These are phyloP conservation scores for Pyralis farinalis DNA, from an alignment of 2,888 invertebrate genomes.

Conservation along the genomic window DNA sequence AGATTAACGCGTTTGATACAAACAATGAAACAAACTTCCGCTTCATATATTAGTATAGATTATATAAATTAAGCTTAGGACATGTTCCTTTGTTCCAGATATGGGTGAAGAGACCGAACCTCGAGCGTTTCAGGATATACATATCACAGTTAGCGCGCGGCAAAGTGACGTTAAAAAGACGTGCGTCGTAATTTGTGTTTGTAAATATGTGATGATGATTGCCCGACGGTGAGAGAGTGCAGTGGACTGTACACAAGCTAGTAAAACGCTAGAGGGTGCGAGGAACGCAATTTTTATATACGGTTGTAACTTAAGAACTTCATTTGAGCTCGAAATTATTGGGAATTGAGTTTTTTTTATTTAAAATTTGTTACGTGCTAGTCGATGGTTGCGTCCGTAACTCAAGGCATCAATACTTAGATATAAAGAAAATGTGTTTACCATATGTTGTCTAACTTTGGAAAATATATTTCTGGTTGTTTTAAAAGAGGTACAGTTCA, in stretches of 20 bases:
- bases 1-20: no score
- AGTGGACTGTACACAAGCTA: neutral
- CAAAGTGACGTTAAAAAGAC: conserved; percentile 92
- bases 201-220: conserved; percentile 15
- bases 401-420: no score
- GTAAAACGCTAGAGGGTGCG: neutral
- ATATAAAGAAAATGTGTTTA: no score
- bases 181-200: conserved; percentile 83
- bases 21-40: no score
- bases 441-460: no score
- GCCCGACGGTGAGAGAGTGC: conserved; percentile 1
- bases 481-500: no score
- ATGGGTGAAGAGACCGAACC: conserved; percentile 91
- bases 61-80: no score
- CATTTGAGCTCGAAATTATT: neutral
- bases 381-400: no score
- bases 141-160: conserved; percentile 92
- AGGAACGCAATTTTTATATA: neutral
- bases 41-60: no score
- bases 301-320: neutral
- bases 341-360: neutral
- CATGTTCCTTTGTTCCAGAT: conserved; percentile 82
- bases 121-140: conserved; percentile 90
- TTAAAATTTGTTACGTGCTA: no score
- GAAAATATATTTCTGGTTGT: no score